These are phyloP conservation scores for Rhadina sibilatrix DNA, from an alignment of 2,113 vertebrate species.

Conservation along the genomic window DNA sequence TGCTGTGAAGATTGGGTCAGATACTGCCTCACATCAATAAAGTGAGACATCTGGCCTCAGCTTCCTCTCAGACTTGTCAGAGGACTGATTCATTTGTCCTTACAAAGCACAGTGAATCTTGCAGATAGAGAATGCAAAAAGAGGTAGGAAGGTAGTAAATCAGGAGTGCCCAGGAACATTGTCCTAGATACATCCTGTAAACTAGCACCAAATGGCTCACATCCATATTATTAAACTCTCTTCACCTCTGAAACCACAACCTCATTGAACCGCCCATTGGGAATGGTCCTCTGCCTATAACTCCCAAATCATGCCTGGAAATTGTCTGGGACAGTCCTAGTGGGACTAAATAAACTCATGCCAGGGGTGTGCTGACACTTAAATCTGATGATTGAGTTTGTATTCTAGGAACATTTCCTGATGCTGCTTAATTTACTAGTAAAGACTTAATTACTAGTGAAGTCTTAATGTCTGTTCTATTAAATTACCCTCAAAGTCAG, in stretches of 20 bases:
- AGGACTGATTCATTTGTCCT: conserved; percentile 36
- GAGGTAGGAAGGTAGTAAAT: conserved; percentile 10
- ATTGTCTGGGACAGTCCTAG: neutral
- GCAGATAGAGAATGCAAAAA: conserved; percentile 6
- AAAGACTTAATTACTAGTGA: conserved; percentile 38
- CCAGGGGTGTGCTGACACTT: neutral
- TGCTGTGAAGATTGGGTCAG: neutral
- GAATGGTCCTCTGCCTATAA: neutral
- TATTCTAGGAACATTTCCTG: neutral
- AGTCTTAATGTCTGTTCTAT: conserved; percentile 1
- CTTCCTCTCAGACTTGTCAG: neutral
- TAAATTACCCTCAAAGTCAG: conserved; percentile 35
- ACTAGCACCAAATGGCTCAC: neutral
- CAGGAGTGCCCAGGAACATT: neutral
- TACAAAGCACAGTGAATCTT: conserved; percentile 27
- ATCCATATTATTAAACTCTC: neutral
- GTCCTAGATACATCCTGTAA: neutral
- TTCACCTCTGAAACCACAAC: conserved; percentile 3
- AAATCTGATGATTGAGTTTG: neutral
- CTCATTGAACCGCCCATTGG: neutral
- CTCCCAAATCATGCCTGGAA: neutral
- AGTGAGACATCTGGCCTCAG: neutral
- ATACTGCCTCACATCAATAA: neutral
- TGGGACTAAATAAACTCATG: neutral
- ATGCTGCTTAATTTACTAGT: conserved; percentile 14